Conservation (phyloP, 2,113 vertebrate species). For the Misgurnus anguillicaudatus region DNA sequence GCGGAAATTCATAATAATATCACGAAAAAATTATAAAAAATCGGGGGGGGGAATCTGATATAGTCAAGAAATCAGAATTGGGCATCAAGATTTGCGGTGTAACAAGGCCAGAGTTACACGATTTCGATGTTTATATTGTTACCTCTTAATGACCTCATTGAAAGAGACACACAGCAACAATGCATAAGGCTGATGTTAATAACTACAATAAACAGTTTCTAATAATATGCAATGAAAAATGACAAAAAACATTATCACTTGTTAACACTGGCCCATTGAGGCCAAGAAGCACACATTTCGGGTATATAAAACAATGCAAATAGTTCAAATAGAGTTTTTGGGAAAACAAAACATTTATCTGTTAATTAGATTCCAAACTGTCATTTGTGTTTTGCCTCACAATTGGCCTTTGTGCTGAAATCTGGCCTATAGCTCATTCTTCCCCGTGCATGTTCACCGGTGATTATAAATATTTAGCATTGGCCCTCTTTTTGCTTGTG, state of each 20-base stretch:
- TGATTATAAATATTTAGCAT: conserved; percentile 35
- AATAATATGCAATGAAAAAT: not conserved
- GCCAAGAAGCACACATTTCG: not conserved
- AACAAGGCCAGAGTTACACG: no score
- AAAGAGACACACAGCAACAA: no score
- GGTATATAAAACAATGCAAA: not conserved
- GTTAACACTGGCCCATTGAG: not conserved
- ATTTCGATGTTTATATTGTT: no score
- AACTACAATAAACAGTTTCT: not conserved
- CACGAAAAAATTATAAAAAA: no score
- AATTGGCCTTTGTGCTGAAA: conserved; percentile 23
- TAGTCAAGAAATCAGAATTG: no score
- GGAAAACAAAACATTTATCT: not conserved
- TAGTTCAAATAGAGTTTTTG: conserved; percentile 3
- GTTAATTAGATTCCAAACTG: conserved; percentile 15
- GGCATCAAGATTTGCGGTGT: no score
- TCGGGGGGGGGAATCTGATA: no score
- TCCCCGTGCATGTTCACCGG: conserved; percentile 23
- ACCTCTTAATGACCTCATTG: no score
- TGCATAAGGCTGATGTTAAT: not conserved
- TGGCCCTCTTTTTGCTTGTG: conserved; percentile 47
- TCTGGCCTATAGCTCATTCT: not conserved
- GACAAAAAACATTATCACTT: not conserved
- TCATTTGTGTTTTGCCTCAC: conserved; percentile 13
- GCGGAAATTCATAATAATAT: no score